Base-by-base conservation (phyloP, 2,797 vertebrate species). In the Amniataba percoides region DNA sequence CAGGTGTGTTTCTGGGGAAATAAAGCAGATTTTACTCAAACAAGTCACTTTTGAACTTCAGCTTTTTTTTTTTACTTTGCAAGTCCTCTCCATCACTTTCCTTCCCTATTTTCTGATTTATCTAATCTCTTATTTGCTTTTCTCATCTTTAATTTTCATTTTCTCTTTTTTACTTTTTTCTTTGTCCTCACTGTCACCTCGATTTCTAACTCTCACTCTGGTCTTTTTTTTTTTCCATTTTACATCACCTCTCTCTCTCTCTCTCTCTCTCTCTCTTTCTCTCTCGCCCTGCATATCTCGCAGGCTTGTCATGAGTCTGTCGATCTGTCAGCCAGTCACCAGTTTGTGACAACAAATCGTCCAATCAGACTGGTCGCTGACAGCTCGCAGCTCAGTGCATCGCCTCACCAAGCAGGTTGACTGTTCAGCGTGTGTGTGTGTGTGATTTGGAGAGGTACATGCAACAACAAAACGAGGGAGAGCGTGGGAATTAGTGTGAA, bases 271-370 rank as follows among this genome's bases (percentile, higher is more conserved):
- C 25, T 39, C 23, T 34, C 48, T 57, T 63, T 45, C 53, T 52
- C 56, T 66, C 31, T 60, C 61, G 65, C 65, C 23, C 55, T 10
- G 45, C 70, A 43, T 71, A 53, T 83, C 83, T 83, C 12, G 45
- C 74, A 67, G 68, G 64, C 74, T 78, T 72, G 78, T 83, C 70
- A 71, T 39, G 23, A 79, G 53, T 79, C 84, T 69, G 78, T 86
- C 64, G 12, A 85, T 83, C 77, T 80, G 82, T 82, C 84, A 85
- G 25, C 56, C 60, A 71, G 61, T 71, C 71, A 61, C 36, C 64
- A 78, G 34, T 48, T 36, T 68, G 53, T 66, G 80, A 78, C 82
- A 67, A 57, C 8, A 42, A 85, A 80, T 72, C 40, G 27, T 78
- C 78, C 73, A 78, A 81, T 74, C 71, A 66, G 43, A 64, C 39